These are phyloP conservation scores for Mycteria americana DNA, from an alignment of 2,797 vertebrate species.

Conservation along the genomic window DNA sequence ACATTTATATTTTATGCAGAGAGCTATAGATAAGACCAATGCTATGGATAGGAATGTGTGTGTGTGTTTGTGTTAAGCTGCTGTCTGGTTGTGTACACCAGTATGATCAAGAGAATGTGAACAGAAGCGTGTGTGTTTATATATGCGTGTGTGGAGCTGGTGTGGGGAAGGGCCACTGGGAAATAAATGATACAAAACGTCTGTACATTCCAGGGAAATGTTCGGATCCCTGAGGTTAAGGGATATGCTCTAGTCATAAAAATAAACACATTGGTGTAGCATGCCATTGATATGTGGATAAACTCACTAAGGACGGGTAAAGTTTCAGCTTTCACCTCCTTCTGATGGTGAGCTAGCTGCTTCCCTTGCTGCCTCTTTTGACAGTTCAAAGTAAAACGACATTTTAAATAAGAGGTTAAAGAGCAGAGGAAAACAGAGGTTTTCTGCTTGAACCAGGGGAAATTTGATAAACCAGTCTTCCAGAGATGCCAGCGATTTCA, in stretches of 20 bases:
- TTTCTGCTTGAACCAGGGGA: conserved; percentile 56
- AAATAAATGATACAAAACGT: conserved; percentile 45
- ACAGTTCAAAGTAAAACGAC: conserved; percentile 72
- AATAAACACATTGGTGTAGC: conserved; percentile 58
- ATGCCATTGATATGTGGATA: conserved; percentile 58
- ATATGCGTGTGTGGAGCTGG: background rate
- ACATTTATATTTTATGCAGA: background rate
- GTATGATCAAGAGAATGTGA: conserved; percentile 10
- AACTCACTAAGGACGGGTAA: conserved; percentile 50
- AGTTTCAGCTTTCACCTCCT: conserved; percentile 69
- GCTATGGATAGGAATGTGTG: background rate
- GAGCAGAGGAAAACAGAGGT: conserved; percentile 62
- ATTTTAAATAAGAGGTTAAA: conserved; percentile 71
- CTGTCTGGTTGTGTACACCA: background rate
- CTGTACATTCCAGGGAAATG: conserved; percentile 66
- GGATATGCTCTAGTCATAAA: conserved; percentile 62
- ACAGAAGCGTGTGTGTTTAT: conserved; percentile 22
- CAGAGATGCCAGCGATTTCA: conserved; percentile 63
- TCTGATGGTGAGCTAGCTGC: conserved; percentile 54
- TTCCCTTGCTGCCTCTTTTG: conserved; percentile 53
- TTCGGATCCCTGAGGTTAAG: conserved; percentile 57
- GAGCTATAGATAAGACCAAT: background rate
- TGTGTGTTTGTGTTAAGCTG: background rate
- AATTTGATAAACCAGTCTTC: conserved; percentile 68
- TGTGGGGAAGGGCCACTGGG: conserved; percentile 38